Conservation (phyloP, 2,797 vertebrate species). For the Cyprinella venusta region DNA sequence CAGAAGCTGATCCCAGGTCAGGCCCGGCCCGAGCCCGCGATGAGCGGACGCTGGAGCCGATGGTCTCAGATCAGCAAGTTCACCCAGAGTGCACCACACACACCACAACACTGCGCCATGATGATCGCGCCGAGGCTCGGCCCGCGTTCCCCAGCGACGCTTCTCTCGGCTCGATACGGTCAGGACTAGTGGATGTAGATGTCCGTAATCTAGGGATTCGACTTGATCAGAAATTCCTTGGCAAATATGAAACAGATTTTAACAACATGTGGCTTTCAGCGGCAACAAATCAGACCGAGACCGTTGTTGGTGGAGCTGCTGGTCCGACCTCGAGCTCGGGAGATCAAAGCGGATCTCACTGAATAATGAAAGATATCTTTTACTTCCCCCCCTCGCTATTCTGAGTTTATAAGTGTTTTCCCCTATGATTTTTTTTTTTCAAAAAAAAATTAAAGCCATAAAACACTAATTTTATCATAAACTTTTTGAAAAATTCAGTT, state of each 20-base stretch:
- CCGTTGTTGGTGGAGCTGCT: not conserved
- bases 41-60: not conserved
- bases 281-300: not conserved
- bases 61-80: constrained; percentile 28
- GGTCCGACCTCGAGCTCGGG: not conserved
- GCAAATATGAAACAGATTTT: not conserved
- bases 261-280: not conserved
- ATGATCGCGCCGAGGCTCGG: not conserved
- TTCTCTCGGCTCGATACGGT: not conserved
- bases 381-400: too few species aligned
- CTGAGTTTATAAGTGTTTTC: too few species aligned
- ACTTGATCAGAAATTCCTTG: not conserved
- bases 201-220: not conserved
- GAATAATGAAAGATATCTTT: too few species aligned
- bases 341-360: not conserved
- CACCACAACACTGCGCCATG: too few species aligned
- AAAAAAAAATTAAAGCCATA: too few species aligned
- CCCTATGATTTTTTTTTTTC: too few species aligned
- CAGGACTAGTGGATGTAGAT: not conserved
- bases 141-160: not conserved
- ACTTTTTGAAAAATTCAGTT: too few species aligned
- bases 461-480: too few species aligned
- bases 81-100: constrained; percentile 20
- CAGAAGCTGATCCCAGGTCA: constrained; percentile 30
- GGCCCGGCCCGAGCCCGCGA: not conserved